Evolutionary conservation across 2,888 invertebrate species (phyloP), one percentile per base, ranked within the genome.

Genomic region (Holacanthella duospinosa): DNA sequence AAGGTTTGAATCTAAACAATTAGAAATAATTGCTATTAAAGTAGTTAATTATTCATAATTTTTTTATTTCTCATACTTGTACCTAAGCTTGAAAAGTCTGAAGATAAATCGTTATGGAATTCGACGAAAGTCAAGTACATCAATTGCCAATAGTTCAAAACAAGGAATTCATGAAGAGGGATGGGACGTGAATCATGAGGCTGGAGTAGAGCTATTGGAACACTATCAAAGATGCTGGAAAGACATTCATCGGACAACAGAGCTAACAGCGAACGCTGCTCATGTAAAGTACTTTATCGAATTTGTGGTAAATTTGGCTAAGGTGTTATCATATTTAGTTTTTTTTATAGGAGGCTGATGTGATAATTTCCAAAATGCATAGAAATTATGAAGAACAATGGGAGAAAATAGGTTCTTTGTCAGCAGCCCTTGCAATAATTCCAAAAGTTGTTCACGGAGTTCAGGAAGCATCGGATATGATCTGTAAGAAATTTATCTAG

Each of bases 201-300:
- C 86, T 70, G 88, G 88, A 3, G 84, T 84, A 36, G 84, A 83
- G 67, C 77, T 88, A 66, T 76, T 88, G 57, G 82, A 83, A 67
- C 84, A 85, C 76, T 88, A 85, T 76, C 86, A 88, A 75, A 79
- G 83, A 56, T 80, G 85, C 66, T 89, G 88, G 88, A 83, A 81
- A 24, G 83, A 84, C 71, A 75, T 88, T 55, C 88, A 88, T 70
- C 80, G 82, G 67, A 80, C 83, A 64, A 84, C 86, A 1, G 87
- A 87, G 71, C 80, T 79, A 59, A 88, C 86, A 75, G 79, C 81
- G 0, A 75, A 75, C 29, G 79, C 79, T 72, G 86, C 87, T 9
- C 82, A 75, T 67, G 77, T 76, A 71, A 69, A 64, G n/a, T n/a
- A n/a, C n/a, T n/a, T 24, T 43, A 21, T n/a, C 21, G 48, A 48